Conservation (phyloP, 2,113 vertebrate species). For the Oriolus oriolus region DNA sequence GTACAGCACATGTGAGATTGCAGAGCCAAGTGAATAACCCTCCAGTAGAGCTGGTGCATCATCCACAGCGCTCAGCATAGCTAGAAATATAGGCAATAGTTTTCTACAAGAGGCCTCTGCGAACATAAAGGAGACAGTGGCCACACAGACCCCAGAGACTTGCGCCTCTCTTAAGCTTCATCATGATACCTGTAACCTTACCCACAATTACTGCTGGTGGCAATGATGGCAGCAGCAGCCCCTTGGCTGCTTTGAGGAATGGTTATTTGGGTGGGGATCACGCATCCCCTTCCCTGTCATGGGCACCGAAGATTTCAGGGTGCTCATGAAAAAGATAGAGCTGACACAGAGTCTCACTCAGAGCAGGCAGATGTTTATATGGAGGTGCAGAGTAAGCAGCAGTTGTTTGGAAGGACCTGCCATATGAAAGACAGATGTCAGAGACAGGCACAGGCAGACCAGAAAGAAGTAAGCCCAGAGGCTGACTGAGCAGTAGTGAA, state of each 20-base stretch:
- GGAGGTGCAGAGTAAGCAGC: rapidly evolving
- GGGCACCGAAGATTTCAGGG: not conserved
- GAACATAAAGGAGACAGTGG: not conserved
- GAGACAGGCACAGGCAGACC: not conserved
- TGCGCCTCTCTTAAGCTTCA: not conserved
- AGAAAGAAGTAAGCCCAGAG: not conserved
- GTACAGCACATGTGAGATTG: not conserved
- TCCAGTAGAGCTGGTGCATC: not conserved
- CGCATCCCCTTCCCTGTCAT: not conserved
- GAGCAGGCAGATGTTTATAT: not conserved
- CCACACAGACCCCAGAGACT: rapidly evolving
- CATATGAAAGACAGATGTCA: not conserved
- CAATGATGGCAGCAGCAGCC: not conserved
- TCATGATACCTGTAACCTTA: not conserved
- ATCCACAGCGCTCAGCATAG: not conserved
- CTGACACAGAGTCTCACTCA: not conserved
- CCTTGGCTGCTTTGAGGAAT: not conserved
- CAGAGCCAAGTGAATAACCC: not conserved
- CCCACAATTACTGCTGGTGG: not conserved
- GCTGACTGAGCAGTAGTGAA: not conserved
- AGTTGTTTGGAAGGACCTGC: not conserved
- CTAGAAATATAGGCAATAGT: not conserved
- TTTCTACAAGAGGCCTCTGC: not conserved
- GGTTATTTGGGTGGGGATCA: not conserved
- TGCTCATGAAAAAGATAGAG: not conserved